Evolutionary conservation across 2,113 vertebrate genomes (phyloP), one percentile per base, ranked within the genome.

Genomic region (Cardinalis cardinalis): DNA sequence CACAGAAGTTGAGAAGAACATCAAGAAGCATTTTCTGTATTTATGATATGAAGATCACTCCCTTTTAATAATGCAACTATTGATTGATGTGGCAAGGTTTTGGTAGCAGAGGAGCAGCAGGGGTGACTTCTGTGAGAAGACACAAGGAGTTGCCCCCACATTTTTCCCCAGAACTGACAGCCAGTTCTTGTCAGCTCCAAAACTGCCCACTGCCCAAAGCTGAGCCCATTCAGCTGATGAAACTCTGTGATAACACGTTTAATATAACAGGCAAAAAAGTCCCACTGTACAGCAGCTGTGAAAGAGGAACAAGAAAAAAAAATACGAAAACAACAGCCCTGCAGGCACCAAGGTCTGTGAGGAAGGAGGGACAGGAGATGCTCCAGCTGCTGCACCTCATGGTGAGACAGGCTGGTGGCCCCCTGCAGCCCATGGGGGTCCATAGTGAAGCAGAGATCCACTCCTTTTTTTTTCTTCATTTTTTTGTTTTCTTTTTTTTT

Each of bases 361-460:
- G 61, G 32, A 12, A 89, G 40, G 26, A 46, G 9, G 4, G 3
- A 31, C 16, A 84, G 17, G 21, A 64, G 59, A 5, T 43, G 14
- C 12, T 68, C 31, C 51, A 52, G 12, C 6, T 3, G 2, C 52
- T 36, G 46, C 41, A 65, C 31, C 28, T 18, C 2, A 0, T 10
- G 12, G 28, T 66, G 58, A 46, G 3, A 16, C 32, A 41, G 7
- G 8, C 6, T 64, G 43, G 32, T 55, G 40, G 29, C 1, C 5
- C 17, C 7, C 10, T 68, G 48, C 9, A 41, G 32, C 14, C 5
- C 20, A 13, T 2, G 7, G 19, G 68, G 29, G 7, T 11, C 6
- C 5, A 44, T 1, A 0, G 14, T 9, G 24, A 48, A 84, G 43
- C 32, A 69, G 12, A 2, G 16, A 26, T 9, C 25, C 15, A n/a